Conservation (phyloP, 1,140 invertebrate genomes). For the Diorhabda elongata region DNA sequence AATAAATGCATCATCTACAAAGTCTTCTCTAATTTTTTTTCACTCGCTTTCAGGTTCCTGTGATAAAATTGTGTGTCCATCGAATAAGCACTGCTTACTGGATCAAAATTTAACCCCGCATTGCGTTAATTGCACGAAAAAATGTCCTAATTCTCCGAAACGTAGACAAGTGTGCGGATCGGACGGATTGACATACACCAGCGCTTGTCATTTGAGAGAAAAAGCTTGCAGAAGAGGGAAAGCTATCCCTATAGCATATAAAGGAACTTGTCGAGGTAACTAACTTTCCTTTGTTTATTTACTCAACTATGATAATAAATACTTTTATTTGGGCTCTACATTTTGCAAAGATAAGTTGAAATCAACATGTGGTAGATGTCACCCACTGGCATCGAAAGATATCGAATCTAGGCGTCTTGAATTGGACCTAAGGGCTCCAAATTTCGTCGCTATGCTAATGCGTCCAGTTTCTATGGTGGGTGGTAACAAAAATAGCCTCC, state of each 20-base stretch:
- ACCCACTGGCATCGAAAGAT: too few species aligned
- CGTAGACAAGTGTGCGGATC: conserved; percentile 73
- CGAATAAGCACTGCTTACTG: conserved; percentile 76
- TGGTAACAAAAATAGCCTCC: too few species aligned
- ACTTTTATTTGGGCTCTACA: background rate
- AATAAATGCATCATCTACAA: too few species aligned
- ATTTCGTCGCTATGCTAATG: too few species aligned
- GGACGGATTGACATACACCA: conserved; percentile 82
- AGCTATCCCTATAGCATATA: conserved; percentile 80
- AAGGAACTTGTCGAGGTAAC: conserved; percentile 64
- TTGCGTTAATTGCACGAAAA: conserved; percentile 72
- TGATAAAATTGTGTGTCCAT: conserved; percentile 72
- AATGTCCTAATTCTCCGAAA: conserved; percentile 56
- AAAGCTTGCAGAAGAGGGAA: conserved; percentile 76
- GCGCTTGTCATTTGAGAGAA: conserved; percentile 77
- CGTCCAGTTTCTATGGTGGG: too few species aligned
- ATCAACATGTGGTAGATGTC: too few species aligned
- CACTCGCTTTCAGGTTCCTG: conserved; percentile 58
- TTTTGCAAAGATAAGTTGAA: too few species aligned
- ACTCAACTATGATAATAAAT: background rate
- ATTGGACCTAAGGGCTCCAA: too few species aligned
- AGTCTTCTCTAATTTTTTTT: background rate
- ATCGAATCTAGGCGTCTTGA: too few species aligned
- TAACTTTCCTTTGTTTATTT: conserved; percentile 4
- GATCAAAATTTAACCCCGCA: conserved; percentile 82